phyloP scores from a whole-genome alignment of 1,140 invertebrate species.

The Polypedilum pembai region DNA sequence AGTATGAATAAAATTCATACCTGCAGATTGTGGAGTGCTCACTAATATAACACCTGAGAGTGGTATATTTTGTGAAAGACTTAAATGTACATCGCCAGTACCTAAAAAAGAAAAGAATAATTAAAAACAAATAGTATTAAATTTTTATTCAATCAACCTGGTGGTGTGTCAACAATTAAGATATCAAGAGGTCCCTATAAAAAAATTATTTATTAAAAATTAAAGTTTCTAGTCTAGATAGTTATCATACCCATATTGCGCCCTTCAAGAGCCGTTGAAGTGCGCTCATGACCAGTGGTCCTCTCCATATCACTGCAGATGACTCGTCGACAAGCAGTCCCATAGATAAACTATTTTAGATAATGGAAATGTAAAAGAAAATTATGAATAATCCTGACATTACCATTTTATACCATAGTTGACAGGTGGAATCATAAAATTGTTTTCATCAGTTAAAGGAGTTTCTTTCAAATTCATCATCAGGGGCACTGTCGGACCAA shows the following conservation, averaged over 20 bases:
- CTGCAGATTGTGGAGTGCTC: slow-evolving; percentile 74
- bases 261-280: slow-evolving; percentile 74
- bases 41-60: slow-evolving; percentile 72
- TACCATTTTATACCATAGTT: slow-evolving; percentile 92
- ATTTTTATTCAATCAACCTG: slow-evolving; percentile 47
- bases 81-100: slow-evolving; percentile 84
- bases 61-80: slow-evolving; percentile 77
- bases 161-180: slow-evolving; percentile 81
- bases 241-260: slow-evolving; percentile 57
- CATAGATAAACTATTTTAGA: slow-evolving; percentile 71
- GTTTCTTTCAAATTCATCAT: slow-evolving; percentile 81
- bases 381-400: slow-evolving; percentile 29
- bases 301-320: slow-evolving; percentile 78
- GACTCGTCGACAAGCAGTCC: slow-evolving; percentile 74
- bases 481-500: slow-evolving; percentile 80
- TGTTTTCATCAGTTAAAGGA: slow-evolving; percentile 63
- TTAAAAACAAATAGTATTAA: no score
- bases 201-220: background rate
- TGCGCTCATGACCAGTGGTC: slow-evolving; percentile 91
- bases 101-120: slow-evolving; percentile 37
- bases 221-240: background rate
- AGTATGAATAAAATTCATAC: no score
- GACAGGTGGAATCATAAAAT: slow-evolving; percentile 74
- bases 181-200: slow-evolving; percentile 58
- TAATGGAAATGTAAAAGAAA: slow-evolving; percentile 33